Base-by-base conservation (phyloP, 2,797 vertebrate genomes). In the Sebastes melanostomus region DNA sequence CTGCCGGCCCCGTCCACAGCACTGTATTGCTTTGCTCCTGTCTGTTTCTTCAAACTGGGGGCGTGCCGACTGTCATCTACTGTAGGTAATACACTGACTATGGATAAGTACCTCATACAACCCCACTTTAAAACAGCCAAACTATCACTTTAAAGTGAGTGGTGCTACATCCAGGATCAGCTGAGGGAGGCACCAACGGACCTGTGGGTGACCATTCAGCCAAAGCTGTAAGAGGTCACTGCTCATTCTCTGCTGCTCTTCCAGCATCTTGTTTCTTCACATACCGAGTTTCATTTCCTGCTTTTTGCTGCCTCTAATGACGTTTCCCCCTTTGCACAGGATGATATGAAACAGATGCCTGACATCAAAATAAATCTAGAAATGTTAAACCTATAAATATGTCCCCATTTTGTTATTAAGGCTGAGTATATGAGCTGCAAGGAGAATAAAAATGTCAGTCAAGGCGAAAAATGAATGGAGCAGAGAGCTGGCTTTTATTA, bases 381-480 rank as follows among this genome's bases (percentile, higher is more conserved):
- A 67, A 66, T 68, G 46, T 80, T 61, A 36, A 62, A 76, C 16
- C 52, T 55, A 34, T 38, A 70, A 81, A 77, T 30, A 77, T 71
- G 63, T 54, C 25, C 56, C 59, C 22, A n/a, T 59, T 82, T 73
- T 81, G 62, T 75, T 60, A 62, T 63, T 62, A 70, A 29, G 12
- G 56, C 56, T 59, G 38, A 4, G 24, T 66, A 10, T 66, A 36
- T 46, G 66, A 83, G 72, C 69, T 32, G 63, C 55, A 68, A 72
- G 77, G 55, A 80, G 18, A 84, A 86, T 75, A 65, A 79, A 84
- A 85, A 27, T 84, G 83, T 81, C 80, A 90, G 77, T 91, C 81
- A 81, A 46, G 30, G 50, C 20, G 6, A 69, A 46, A 70, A 84
- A 73, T 0, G 18, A 75, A 77, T 67, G 36, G 32, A 84, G 62